Conservation (phyloP, 2,888 invertebrate genomes). For the Chaetogeoica ovagalla region DNA sequence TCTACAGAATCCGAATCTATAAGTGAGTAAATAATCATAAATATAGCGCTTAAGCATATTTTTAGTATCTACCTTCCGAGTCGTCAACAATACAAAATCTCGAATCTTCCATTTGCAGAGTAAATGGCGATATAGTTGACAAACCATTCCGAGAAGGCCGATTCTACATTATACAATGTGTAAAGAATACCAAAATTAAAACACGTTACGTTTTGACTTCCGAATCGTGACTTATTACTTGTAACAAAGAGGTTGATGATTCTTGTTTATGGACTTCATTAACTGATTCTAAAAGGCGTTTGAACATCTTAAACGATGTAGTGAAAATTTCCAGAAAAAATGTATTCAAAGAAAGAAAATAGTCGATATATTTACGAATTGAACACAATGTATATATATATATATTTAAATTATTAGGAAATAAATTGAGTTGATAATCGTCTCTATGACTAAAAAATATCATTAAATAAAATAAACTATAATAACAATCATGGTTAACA, state of each 20-base stretch:
- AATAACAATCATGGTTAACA: too few relatives aligned
- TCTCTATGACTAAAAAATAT: too few relatives aligned
- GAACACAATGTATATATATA: too few relatives aligned
- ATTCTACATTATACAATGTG: constrained; percentile 28
- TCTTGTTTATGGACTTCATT: constrained; percentile 33
- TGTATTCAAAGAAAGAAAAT: too few relatives aligned
- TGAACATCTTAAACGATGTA: constrained; percentile 23
- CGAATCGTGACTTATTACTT: constrained; percentile 6
- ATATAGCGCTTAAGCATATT: neutral
- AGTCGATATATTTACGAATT: too few relatives aligned
- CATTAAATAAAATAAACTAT: too few relatives aligned
- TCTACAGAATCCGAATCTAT: constrained; percentile 58
- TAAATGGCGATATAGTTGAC: constrained; percentile 40
- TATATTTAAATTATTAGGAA: too few relatives aligned
- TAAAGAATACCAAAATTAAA: constrained; percentile 9
- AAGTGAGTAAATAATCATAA: neutral
- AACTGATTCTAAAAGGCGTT: constrained; percentile 39
- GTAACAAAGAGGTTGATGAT: constrained; percentile 8
- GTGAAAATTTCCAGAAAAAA: too few relatives aligned
- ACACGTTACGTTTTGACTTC: neutral
- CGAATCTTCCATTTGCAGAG: constrained; percentile 35
- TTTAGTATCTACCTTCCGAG: constrained; percentile 24
- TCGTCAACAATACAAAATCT: constrained; percentile 46
- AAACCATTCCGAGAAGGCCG: constrained; percentile 27
- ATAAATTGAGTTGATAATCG: too few relatives aligned